Evolutionary conservation across 53 echinoderm and acorn worm genomes (phyloP), one percentile per base, ranked within the genome.

Genomic region (Paelopatides confundens): DNA sequence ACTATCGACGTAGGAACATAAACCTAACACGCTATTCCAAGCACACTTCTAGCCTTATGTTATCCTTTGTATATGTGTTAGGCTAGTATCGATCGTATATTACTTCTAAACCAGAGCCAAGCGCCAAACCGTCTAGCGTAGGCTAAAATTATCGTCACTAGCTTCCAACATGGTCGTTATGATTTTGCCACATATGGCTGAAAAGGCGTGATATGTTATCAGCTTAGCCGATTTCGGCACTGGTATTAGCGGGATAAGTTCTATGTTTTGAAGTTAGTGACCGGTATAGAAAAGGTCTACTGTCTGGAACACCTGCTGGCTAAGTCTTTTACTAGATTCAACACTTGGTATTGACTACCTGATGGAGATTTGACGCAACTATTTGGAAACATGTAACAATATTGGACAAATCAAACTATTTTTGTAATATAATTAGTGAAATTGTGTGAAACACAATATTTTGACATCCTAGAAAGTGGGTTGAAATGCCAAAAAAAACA

Each of bases 121-220:
- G 74, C 74, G 74, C 74, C 74, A 74, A 74, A 10, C 74, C 46
- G 74, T 74, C 74, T 74, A 46, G 74, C 46, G 15, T 39, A 39
- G 46, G 26, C 74, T 40, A 24, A 74, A 74, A 74, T 74, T 74
- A 74, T 46, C 37, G 27, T 46, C 47, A 39, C 74, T 74, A 74
- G 35, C 74, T 23, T 74, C n/a, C 74, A 36, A 74, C 39, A 39
- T 74, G 74, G 74, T 39, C 15, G 74, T 74, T 39, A 46, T 28
- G 39, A 74, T 74, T 40, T 74, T 74, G 40, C 40, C 74, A 74
- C 74, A 32, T 37, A 23, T 21, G 29, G 74, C 23, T 74, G 47
- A 27, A 39, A 74, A 74, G 74, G 74, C 74, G 74, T 74, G 74
- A 74, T 46, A 43, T 74, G 74, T 74, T 27, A 46, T 74, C 74